phyloP scores from a whole-genome alignment of 1,140 invertebrate species.

The Polypedilum vanderplanki region DNA sequence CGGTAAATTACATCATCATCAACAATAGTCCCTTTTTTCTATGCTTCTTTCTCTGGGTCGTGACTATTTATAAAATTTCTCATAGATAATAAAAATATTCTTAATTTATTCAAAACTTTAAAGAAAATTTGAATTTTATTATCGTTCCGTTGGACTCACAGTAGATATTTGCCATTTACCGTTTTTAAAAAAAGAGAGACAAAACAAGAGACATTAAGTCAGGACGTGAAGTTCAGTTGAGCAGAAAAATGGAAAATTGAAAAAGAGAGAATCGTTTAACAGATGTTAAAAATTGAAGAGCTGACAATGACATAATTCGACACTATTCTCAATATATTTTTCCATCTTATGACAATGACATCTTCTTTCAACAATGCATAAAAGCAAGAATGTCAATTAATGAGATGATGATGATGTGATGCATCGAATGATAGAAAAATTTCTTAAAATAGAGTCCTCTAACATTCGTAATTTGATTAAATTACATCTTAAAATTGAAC shows the following conservation, averaged over 20 bases:
- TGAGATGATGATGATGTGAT: constrained; percentile 17
- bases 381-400: background rate
- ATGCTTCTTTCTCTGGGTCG: background rate
- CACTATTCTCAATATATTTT: background rate
- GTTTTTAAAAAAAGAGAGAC: background rate
- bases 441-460: too few relatives aligned
- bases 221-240: background rate
- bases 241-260: background rate
- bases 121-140: constrained; percentile 9
- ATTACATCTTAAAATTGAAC: background rate
- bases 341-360: background rate
- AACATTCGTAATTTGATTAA: background rate
- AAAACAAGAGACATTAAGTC: background rate
- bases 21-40: background rate
- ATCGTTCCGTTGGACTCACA: background rate
- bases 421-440: background rate
- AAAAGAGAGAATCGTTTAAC: background rate
- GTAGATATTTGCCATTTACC: background rate
- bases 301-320: background rate
- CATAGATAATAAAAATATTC: background rate
- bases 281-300: background rate
- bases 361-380: constrained; percentile 11
- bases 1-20: constrained; percentile 28
- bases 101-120: constrained; percentile 20
- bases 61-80: too few relatives aligned